Percentiles rank a stretch among this genome's conserved stretches.
Evolutionary conservation across 2,113 vertebrate genomes (phyloP).

Genomic region (Candoia aspera): DNA sequence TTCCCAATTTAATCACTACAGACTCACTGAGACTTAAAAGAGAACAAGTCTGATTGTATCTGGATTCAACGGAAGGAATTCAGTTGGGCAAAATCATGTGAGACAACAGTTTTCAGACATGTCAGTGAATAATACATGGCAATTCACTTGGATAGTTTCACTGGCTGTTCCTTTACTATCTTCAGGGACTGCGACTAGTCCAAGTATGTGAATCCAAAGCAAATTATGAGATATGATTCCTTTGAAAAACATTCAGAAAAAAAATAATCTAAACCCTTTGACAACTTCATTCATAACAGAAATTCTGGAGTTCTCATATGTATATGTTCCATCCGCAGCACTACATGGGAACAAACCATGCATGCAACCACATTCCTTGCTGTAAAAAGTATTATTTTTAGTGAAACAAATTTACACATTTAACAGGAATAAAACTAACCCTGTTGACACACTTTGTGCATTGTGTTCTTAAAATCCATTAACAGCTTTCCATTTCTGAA

Average conservation of each 20-base stretch:
- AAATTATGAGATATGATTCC: constrained; percentile 31
- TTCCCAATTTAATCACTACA: background rate
- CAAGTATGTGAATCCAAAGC: constrained; percentile 36
- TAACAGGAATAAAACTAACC: background rate
- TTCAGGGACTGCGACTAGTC: constrained; percentile 24
- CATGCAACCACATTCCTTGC: background rate
- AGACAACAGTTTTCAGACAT: constrained; percentile 45
- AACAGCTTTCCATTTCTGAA: background rate
- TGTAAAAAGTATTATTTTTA: background rate
- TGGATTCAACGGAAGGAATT: constrained; percentile 3
- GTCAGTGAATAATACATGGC: constrained; percentile 51
- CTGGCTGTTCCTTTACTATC: constrained; percentile 12
- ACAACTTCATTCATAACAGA: background rate
- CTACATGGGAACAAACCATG: background rate
- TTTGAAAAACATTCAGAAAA: background rate
- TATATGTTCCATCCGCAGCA: background rate
- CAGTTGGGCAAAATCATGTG: constrained; percentile 39
- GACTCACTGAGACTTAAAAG: background rate
- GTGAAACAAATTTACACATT: background rate
- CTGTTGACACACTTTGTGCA: background rate
- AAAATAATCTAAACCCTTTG: background rate
- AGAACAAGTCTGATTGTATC: background rate
- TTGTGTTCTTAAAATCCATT: background rate
- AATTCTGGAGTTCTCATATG: background rate
- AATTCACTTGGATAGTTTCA: constrained; percentile 48